phyloP scores from a whole-genome alignment of 1,140 invertebrate species.

The Wasmannia auropunctata region DNA sequence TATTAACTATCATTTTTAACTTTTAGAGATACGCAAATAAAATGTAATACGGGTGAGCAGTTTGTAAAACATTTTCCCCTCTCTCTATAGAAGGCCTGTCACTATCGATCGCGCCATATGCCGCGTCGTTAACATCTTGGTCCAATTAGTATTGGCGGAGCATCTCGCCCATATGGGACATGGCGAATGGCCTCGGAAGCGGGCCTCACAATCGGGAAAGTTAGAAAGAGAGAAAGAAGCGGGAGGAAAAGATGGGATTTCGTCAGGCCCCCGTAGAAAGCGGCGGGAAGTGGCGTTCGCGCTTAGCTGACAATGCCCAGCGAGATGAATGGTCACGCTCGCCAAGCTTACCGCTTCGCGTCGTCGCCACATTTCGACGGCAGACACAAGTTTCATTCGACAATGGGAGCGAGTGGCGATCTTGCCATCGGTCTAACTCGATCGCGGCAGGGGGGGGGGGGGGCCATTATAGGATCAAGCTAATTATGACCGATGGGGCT shows the following conservation, averaged over 20 bases:
- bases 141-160: background rate
- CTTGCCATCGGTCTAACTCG: background rate
- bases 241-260: background rate
- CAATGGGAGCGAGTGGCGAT: background rate
- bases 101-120: background rate
- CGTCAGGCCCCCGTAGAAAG: conserved; percentile 9
- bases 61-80: background rate
- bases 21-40: background rate
- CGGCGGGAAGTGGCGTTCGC: background rate
- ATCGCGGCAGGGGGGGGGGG: no score
- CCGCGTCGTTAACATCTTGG: background rate
- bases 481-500: conserved; percentile 41
- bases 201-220: background rate
- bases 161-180: background rate
- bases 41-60: background rate
- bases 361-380: background rate
- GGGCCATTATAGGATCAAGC: background rate
- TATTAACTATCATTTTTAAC: background rate
- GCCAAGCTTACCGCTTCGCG: background rate
- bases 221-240: background rate
- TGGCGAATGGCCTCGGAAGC: background rate
- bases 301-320: conserved; percentile 3
- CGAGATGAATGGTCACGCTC: conserved; percentile 17
- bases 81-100: background rate
- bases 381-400: background rate